These are phyloP conservation scores for Pygoscelis antarcticus DNA, from an alignment of 2,113 vertebrate species.

Conservation along the genomic window DNA sequence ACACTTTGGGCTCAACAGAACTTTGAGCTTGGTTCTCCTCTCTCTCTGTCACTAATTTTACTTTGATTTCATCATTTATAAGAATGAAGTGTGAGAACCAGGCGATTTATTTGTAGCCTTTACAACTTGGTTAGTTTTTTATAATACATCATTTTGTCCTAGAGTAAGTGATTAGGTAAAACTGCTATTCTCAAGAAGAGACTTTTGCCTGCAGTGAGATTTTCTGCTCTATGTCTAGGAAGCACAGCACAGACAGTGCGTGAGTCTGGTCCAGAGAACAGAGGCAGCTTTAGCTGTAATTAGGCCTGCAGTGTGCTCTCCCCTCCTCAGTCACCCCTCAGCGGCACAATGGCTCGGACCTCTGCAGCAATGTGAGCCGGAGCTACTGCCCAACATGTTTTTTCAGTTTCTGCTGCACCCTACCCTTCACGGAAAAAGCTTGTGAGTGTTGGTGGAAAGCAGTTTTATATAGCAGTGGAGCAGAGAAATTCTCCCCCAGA, in stretches of 20 bases:
- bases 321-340: not conserved
- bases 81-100: not conserved
- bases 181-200: not conserved
- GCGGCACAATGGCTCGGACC: not conserved
- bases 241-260: not conserved
- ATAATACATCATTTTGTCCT: not conserved
- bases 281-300: not conserved
- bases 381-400: not conserved
- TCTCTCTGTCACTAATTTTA: not conserved
- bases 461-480: not conserved
- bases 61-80: not conserved
- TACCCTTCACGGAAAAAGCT: not conserved
- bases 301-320: not conserved
- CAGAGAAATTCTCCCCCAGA: not conserved
- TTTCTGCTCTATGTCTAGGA: not conserved
- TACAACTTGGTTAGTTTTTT: not conserved
- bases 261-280: fast-evolving
- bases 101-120: not conserved
- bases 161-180: not conserved
- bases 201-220: not conserved
- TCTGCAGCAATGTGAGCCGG: not conserved
- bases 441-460: not conserved
- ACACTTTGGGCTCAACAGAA: not conserved
- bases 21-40: not conserved
- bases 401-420: not conserved